These are phyloP conservation scores for Phalloptychus januarius DNA, from an alignment of 2,797 vertebrate species.

Conservation along the genomic window DNA sequence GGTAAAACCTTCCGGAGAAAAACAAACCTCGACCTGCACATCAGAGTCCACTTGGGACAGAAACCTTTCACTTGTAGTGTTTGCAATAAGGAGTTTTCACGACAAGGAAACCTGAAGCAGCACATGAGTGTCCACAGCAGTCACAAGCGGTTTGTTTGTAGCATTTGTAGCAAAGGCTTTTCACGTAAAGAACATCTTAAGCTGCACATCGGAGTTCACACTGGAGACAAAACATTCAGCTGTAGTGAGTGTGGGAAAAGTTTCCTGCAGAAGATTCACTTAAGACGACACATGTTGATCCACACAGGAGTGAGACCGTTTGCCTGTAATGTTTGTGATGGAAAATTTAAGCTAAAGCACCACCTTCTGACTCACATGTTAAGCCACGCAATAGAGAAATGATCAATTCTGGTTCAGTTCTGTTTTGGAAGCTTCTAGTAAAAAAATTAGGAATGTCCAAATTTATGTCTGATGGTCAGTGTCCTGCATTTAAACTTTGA, in stretches of 20 bases:
- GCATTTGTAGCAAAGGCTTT: slow-evolving; percentile 1
- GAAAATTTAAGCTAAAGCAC: neutral
- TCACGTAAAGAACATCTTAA: neutral
- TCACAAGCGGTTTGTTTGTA: neutral
- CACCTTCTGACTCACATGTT: neutral
- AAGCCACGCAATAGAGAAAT: neutral
- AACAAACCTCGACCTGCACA: neutral
- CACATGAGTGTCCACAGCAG: neutral
- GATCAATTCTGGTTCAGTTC: neutral
- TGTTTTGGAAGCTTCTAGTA: too few species aligned
- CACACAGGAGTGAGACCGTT: neutral
- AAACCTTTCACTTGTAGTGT: slow-evolving; percentile 1
- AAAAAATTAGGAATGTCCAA: too few species aligned
- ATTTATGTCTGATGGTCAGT: too few species aligned
- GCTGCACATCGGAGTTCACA: neutral
- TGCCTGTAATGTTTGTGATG: neutral
- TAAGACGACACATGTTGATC: neutral
- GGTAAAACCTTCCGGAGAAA: neutral
- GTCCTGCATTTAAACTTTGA: neutral
- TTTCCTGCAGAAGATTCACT: neutral
- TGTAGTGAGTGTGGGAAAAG: slow-evolving; percentile 3
- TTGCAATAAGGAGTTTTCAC: slow-evolving; percentile 1
- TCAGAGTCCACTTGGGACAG: neutral
- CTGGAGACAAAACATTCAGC: neutral
- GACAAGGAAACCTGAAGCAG: neutral